Evolutionary conservation across 2,888 invertebrate species (phyloP).

Genomic region (Aphelenchoides bicaudatus): DNA sequence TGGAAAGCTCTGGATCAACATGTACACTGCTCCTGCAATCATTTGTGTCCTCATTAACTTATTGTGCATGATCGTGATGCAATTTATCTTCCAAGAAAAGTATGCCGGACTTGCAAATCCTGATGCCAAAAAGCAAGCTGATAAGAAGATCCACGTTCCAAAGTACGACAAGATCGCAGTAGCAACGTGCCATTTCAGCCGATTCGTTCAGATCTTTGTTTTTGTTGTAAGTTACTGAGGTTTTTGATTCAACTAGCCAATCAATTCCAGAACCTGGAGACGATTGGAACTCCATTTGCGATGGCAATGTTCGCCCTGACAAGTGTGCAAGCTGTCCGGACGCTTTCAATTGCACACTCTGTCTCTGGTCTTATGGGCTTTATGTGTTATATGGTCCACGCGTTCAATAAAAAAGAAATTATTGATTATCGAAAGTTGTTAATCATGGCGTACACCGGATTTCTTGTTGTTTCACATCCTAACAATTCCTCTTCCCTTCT

Average conservation of each 20-base stretch:
- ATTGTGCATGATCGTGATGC: conserved; percentile 21
- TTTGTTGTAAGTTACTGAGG: no score
- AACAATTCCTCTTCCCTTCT: conserved; percentile 46
- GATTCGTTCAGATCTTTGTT: conserved; percentile 62
- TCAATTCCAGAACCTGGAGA: no score
- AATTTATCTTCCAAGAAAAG: conserved; percentile 27
- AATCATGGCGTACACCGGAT: conserved; percentile 29
- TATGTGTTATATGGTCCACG: conserved; percentile 58
- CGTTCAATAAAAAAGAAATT: conserved; percentile 56
- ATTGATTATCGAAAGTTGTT: conserved; percentile 38
- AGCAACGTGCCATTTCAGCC: conserved; percentile 46
- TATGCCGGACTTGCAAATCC: conserved; percentile 29
- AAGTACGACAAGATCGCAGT: conserved; percentile 45
- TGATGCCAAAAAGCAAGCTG: not conserved
- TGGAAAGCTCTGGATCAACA: conserved; percentile 20
- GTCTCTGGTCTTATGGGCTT: conserved; percentile 50
- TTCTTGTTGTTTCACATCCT: conserved; percentile 43
- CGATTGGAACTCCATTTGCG: conserved; percentile 60
- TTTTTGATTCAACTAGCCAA: no score
- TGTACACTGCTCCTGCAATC: conserved; percentile 51
- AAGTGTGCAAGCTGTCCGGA: conserved; percentile 59
- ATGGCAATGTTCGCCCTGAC: conserved; percentile 63
- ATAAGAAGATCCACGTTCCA: conserved; percentile 28
- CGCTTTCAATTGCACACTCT: conserved; percentile 60
- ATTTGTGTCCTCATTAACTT: conserved; percentile 41